Evolutionary conservation across 2,797 vertebrate genomes (phyloP), one percentile per base, ranked within the genome.

Genomic region (Paguma larvata): DNA sequence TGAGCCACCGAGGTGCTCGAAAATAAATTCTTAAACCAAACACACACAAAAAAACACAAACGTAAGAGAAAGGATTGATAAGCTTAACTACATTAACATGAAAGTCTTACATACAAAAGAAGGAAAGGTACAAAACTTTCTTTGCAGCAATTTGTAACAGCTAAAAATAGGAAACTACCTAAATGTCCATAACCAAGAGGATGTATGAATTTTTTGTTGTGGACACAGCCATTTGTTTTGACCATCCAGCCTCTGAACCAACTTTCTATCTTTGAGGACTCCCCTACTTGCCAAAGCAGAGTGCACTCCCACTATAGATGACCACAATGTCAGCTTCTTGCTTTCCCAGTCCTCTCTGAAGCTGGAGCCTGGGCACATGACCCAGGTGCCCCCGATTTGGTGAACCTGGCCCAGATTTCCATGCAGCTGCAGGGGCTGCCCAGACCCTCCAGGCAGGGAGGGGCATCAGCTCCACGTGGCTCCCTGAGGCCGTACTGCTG

Each of bases 21-120:
- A 95, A 77, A 82, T 73, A 82, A 92, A 75, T 87, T 85, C 44
- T 85, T 88, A 73, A 88, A 51, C 73, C 53, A 95, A 80, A 80
- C 16, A 34, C 18, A 70, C 32, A 87, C 34, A 18, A 62, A 78
- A 85, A 41, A 41, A 4, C 32, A 77, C 32, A 77, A 56, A 59
- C 19, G 88, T 48, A 68, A 65, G 78, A 15, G 19, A 88, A 3
- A 68, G 0, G 2, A 11, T 63, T 51, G 41, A 41, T 51, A 41
- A 41, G n/a, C 77, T 88, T 63, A 75, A 89, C n/a, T 79, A 75
- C n/a, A 83, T 77, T 92, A 77, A 92, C 87, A 67, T 82, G 23
- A 59, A 88, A 83, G 44, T 68, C 32, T 73, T 73, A 44, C 12
- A 12, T 62, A 72, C 48, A 51, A 80, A 79, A 62, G 38, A 73